Conservation (phyloP, 2,888 invertebrate species). For the Aromia moschata region DNA sequence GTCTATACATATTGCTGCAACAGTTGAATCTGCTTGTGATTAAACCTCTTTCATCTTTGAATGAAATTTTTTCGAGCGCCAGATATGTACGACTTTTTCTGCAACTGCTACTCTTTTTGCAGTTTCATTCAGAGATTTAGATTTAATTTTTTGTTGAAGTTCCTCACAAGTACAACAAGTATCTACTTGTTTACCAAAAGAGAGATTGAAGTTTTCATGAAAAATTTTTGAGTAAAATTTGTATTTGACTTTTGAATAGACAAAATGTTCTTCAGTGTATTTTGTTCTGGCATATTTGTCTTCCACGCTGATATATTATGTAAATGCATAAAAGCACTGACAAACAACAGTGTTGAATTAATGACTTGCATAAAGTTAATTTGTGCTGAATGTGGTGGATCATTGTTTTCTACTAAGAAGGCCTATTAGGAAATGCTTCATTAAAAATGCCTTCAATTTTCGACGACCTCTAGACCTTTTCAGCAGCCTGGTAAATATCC, state of each 20-base stretch:
- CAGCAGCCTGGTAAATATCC: too few species aligned
- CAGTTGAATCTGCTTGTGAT: neutral
- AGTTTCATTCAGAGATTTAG: neutral
- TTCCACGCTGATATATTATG: too few species aligned
- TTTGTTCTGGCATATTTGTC: too few species aligned
- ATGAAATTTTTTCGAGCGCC: neutral
- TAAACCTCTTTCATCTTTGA: neutral
- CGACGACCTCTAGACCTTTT: too few species aligned
- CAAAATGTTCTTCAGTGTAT: too few species aligned
- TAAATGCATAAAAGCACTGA: too few species aligned
- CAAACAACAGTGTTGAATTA: too few species aligned
- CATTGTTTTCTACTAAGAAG: too few species aligned
- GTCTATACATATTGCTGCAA: neutral
- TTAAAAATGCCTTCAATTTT: too few species aligned
- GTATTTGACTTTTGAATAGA: neutral
- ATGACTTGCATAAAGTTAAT: too few species aligned
- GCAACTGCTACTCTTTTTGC: neutral
- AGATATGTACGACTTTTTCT: neutral
- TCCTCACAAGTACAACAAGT: neutral
- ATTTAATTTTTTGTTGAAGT: neutral
- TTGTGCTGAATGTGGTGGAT: too few species aligned
- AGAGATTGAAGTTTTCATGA: neutral
- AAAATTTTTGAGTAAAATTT: neutral
- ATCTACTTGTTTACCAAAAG: neutral
- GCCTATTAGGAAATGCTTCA: too few species aligned